A percentile compares a stretch with the other conserved stretches of the same genome.
Conservation (phyloP, 2,113 vertebrate species). For the Dicerorhinus sumatrensis region DNA sequence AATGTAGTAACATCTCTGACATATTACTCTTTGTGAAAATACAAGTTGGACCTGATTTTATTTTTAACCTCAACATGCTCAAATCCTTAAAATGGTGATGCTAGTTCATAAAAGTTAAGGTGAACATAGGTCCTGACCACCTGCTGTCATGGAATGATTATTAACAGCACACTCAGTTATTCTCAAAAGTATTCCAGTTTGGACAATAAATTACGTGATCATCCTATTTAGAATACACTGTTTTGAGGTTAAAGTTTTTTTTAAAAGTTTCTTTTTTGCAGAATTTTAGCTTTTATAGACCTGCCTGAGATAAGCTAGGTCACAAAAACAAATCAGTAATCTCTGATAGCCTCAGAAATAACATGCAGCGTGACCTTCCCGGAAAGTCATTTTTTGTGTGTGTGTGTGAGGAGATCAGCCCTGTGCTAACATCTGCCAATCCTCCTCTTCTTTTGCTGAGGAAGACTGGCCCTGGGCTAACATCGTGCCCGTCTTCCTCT, state of each 20-base stretch:
- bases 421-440: too few relatives aligned
- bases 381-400: not conserved
- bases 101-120: not conserved
- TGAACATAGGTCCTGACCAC: not conserved
- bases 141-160: not conserved
- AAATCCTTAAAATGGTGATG: not conserved
- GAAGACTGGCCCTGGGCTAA: too few relatives aligned
- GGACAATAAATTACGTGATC: not conserved
- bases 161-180: not conserved
- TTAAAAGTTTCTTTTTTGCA: not conserved
- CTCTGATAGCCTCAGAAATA: not conserved
- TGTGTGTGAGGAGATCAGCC: too few relatives aligned
- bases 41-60: not conserved
- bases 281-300: not conserved
- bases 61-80: not conserved
- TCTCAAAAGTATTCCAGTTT: not conserved
- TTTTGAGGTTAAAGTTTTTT: not conserved
- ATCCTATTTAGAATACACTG: not conserved
- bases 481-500: too few relatives aligned
- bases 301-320: not conserved
- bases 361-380: not conserved
- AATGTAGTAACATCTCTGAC: not conserved
- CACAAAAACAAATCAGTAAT: not conserved
- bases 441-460: too few relatives aligned
- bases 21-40: not conserved